Evolutionary conservation across 2,113 vertebrate genomes (phyloP), one percentile per base, ranked within the genome.

Genomic region (Corythornis madagascariensis): DNA sequence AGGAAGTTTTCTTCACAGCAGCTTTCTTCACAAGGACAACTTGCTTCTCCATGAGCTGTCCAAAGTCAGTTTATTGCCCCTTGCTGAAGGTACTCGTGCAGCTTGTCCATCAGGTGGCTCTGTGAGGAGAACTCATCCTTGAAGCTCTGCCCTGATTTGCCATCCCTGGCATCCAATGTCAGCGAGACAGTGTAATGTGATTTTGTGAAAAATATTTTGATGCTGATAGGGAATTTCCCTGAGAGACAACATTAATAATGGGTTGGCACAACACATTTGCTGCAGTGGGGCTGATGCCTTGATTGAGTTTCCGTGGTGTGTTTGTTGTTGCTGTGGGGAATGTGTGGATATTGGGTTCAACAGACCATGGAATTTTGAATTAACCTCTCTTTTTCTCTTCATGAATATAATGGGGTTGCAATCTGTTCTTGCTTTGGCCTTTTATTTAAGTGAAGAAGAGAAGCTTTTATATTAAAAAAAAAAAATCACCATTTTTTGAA

Each of bases 241-340:
- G 91, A 96, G 94, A 97, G 94, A 84, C 86, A 97, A 91, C 88
- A 96, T 97, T 97, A 97, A 96, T 97, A 97, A 97, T 95, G 64
- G 90, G 80, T 94, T 96, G 95, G 93, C 96, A 97, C 81, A 96
- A 83, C 95, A 95, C 61, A 83, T 97, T 97, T 97, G 82, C 96
- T 96, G 92, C 81, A 97, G 86, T 97, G 92, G 61, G 28, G 94
- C 97, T 97, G 95, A 97, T 90, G 79, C 87, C 90, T 97, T 95
- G 93, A 97, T 97, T 97, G 89, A 92, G 96, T 97, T 97, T 97
- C 93, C 93, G 86, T 97, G 90, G 90, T 97, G 92, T 59, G 43
- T 96, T 97, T 97, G 89, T 94, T 96, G 87, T 98, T 97, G 96
- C 96, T 97, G 96, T 97, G 95, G 94, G 95, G 95, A 95, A 97